A percentile compares a stretch with the other conserved stretches of the same genome.
Evolutionary conservation across 2,113 vertebrate species (phyloP).

Genomic region (Ceyx margarethae): DNA sequence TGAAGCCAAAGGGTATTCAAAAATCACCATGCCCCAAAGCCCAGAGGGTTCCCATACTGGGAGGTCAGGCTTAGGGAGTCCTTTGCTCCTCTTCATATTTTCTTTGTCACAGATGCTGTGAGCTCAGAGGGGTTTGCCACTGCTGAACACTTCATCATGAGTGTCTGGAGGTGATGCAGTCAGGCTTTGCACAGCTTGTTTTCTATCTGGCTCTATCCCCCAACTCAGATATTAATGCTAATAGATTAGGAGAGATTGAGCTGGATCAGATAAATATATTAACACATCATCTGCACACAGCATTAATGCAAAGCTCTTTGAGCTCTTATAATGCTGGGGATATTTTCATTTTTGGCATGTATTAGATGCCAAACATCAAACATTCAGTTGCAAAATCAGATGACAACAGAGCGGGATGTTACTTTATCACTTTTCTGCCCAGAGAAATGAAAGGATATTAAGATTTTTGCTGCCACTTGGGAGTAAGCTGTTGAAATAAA

Average conservation of each 20-base stretch:
- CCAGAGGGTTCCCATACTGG: not conserved
- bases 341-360: conserved; percentile 8
- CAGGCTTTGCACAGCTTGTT: not conserved
- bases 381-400: conserved; percentile 5
- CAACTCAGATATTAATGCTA: not conserved
- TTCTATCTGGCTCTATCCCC: not conserved
- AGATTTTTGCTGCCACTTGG: not conserved
- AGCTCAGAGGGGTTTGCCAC: not conserved
- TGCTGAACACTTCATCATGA: not conserved
- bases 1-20: not conserved
- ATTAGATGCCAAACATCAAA: conserved; percentile 24
- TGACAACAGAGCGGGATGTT: not conserved
- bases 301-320: conserved; percentile 48
- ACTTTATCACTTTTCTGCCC: not conserved
- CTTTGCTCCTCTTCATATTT: not conserved
- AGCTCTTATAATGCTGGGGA: not conserved
- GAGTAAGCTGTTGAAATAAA: not conserved
- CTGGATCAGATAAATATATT: conserved; percentile 58
- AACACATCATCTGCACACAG: conserved; percentile 22
- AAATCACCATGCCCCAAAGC: not conserved
- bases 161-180: not conserved
- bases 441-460: not conserved
- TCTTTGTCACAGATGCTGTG: not conserved
- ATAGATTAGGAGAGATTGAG: conserved; percentile 45
- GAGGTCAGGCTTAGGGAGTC: not conserved